These are phyloP conservation scores for Gryllus longicercus DNA, from an alignment of 2,888 invertebrate species.

Conservation along the genomic window DNA sequence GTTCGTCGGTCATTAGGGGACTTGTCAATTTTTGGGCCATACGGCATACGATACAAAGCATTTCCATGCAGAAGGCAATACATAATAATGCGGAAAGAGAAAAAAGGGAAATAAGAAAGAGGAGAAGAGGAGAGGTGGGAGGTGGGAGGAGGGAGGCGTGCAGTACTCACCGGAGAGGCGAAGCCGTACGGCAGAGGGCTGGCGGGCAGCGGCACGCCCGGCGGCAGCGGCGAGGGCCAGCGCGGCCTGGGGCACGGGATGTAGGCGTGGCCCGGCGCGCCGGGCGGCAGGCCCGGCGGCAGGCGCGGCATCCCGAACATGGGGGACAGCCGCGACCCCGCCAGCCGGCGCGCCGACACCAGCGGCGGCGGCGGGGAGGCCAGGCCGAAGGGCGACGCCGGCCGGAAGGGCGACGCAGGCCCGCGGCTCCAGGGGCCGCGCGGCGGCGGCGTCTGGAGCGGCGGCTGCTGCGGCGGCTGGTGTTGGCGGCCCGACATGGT, in stretches of 20 bases:
- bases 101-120: no score
- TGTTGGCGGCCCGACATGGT: slow-evolving; percentile 33
- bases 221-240: slow-evolving; percentile 57
- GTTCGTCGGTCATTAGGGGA: no score
- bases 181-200: slow-evolving; percentile 50
- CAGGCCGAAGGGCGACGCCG: slow-evolving; percentile 66
- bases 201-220: slow-evolving; percentile 49
- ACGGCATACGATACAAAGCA: no score
- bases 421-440: slow-evolving; percentile 34
- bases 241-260: slow-evolving; percentile 65
- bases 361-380: slow-evolving; percentile 62
- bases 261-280: slow-evolving; percentile 43
- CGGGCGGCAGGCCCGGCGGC: slow-evolving; percentile 40
- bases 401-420: slow-evolving; percentile 54
- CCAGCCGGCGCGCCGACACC: slow-evolving; percentile 47
- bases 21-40: no score
- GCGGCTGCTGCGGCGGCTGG: slow-evolving; percentile 30
- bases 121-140: no score
- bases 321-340: slow-evolving; percentile 45
- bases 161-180: slow-evolving; percentile 41
- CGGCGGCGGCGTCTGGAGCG: slow-evolving; percentile 35
- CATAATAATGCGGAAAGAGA: no score
- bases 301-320: slow-evolving; percentile 28
- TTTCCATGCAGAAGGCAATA: no score
- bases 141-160: neutral